Evolutionary conservation across 2,888 invertebrate species (phyloP).

Genomic region (Zaprionus bogoriensis): DNA sequence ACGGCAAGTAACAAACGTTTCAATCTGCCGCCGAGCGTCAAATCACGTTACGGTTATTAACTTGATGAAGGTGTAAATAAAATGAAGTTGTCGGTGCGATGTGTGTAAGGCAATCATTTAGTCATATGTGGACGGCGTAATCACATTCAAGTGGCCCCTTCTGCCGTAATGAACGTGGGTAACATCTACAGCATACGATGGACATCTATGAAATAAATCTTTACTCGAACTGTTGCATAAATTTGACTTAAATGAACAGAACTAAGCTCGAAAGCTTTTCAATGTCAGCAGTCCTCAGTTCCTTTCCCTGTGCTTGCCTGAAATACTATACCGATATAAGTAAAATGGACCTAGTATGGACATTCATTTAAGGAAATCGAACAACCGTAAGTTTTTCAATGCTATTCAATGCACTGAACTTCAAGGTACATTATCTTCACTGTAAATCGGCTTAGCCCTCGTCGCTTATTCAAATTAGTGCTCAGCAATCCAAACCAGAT

Average conservation of each 20-base stretch:
- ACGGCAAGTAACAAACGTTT: constrained; percentile 38
- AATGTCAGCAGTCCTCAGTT: too few species aligned
- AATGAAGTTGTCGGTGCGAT: constrained; percentile 49
- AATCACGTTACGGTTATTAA: constrained; percentile 50
- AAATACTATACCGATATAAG: too few species aligned
- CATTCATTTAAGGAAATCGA: background rate
- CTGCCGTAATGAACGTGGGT: too few species aligned
- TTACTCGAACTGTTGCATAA: too few species aligned
- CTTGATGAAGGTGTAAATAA: constrained; percentile 49
- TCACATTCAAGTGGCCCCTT: too few species aligned
- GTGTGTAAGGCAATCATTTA: background rate
- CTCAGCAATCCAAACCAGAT: constrained; percentile 49
- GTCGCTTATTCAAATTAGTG: constrained; percentile 58
- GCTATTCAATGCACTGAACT: background rate
- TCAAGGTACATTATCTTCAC: background rate
- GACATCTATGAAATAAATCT: too few species aligned
- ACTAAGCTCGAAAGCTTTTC: too few species aligned
- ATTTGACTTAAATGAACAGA: too few species aligned
- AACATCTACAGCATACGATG: too few species aligned
- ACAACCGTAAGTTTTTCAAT: background rate
- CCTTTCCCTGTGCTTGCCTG: too few species aligned
- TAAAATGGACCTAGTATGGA: too few species aligned
- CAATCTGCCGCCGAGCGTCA: constrained; percentile 40
- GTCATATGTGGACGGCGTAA: too few species aligned
- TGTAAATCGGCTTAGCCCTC: constrained; percentile 4